phyloP scores from a whole-genome alignment of 2,888 invertebrate genomes.

The Congeria kusceri region DNA sequence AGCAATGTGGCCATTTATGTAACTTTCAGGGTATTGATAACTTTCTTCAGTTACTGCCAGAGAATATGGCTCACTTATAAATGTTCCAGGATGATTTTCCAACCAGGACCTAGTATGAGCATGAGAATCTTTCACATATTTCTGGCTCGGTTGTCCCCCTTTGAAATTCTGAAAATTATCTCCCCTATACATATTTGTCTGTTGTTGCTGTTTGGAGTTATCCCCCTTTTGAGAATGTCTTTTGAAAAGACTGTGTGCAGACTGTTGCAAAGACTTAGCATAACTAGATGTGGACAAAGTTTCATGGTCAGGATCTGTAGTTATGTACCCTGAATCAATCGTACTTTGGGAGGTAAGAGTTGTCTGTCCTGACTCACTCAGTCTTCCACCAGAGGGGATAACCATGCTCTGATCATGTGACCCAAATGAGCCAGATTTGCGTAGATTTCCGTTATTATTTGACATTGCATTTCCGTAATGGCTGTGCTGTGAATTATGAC shows the following conservation, averaged over 20 bases:
- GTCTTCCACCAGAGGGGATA: constrained; percentile 53
- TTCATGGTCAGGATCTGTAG: constrained; percentile 77
- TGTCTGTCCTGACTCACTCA: constrained; percentile 75
- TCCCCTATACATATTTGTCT: constrained; percentile 24
- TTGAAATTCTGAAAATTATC: constrained; percentile 18
- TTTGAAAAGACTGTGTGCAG: constrained; percentile 65
- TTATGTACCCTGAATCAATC: constrained; percentile 78
- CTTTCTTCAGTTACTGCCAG: background rate
- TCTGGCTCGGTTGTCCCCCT: constrained; percentile 4
- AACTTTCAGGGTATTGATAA: background rate
- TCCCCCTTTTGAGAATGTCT: constrained; percentile 37
- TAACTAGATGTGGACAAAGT: constrained; percentile 67
- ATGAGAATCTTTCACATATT: constrained; percentile 53
- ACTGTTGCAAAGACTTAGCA: constrained; percentile 66
- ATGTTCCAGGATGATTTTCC: constrained; percentile 52
- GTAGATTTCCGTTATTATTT: constrained; percentile 18
- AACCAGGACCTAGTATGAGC: constrained; percentile 58
- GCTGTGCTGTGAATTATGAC: constrained; percentile 2
- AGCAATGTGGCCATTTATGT: background rate
- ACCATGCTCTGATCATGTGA: constrained; percentile 41
- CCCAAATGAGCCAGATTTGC: constrained; percentile 38
- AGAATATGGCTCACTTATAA: constrained; percentile 18
- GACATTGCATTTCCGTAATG: constrained; percentile 14
- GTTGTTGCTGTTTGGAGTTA: constrained; percentile 25
- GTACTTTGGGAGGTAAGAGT: constrained; percentile 75